Evolutionary conservation across 2,888 invertebrate genomes (phyloP).

Genomic region (Thumatha senex): DNA sequence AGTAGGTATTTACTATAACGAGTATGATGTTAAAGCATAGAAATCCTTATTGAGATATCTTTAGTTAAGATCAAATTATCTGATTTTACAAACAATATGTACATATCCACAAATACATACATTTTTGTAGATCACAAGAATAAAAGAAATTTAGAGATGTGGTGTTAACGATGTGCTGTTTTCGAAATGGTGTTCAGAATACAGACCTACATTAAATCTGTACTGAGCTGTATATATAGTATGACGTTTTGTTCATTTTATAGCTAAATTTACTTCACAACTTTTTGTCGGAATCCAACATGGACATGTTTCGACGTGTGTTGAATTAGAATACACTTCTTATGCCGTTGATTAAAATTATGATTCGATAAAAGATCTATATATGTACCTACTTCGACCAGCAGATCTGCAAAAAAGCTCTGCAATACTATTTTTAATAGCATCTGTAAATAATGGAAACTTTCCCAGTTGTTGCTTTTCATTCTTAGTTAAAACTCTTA

Average conservation of each 20-base stretch:
- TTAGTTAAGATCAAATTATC: too few relatives aligned
- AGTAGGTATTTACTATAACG: too few relatives aligned
- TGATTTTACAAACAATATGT: neutral
- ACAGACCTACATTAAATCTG: constrained; percentile 27
- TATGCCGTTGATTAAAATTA: constrained; percentile 31
- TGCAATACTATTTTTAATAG: neutral
- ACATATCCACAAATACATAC: too few relatives aligned
- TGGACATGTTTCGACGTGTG: constrained; percentile 39
- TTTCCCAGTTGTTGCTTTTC: constrained; percentile 15
- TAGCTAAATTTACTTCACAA: constrained; percentile 31
- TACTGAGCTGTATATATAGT: constrained; percentile 9
- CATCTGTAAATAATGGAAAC: neutral
- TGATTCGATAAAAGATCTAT: neutral
- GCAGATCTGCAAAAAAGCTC: too few relatives aligned
- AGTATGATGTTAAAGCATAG: too few relatives aligned
- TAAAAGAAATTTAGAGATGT: too few relatives aligned
- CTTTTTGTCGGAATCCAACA: constrained; percentile 26
- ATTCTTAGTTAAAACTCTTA: constrained; percentile 27
- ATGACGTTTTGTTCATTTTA: constrained; percentile 34
- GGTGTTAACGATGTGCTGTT: constrained; percentile 34
- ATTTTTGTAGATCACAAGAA: too few relatives aligned
- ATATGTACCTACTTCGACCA: neutral
- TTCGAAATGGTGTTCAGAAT: constrained; percentile 26
- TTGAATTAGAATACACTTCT: constrained; percentile 43
- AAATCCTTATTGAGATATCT: too few relatives aligned